A percentile compares a stretch with the other conserved stretches of the same genome.
phyloP scores from a whole-genome alignment of 1,140 invertebrate genomes.

The Caerostris darwini region DNA sequence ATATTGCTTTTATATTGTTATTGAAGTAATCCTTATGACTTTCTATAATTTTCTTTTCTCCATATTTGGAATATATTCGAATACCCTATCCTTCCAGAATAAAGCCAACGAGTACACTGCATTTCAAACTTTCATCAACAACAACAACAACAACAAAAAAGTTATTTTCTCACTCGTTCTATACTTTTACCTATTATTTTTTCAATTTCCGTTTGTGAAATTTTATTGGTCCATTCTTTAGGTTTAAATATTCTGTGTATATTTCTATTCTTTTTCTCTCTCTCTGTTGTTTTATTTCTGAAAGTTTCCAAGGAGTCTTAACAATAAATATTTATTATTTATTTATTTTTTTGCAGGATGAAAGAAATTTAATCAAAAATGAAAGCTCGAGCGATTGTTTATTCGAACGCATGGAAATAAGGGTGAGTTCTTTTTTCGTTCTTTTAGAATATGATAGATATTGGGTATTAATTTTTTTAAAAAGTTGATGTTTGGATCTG shows the following conservation, averaged over 20 bases:
- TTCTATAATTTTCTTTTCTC: too few species aligned
- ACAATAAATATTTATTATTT: slow-evolving; percentile 13
- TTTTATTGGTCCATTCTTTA: slow-evolving; percentile 17
- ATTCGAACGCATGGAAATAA: slow-evolving; percentile 7
- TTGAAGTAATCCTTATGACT: too few species aligned
- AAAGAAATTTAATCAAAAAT: slow-evolving; percentile 41
- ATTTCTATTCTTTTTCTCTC: neutral
- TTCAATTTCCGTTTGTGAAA: slow-evolving; percentile 14
- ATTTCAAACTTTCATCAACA: neutral
- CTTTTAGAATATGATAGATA: too few species aligned
- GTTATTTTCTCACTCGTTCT: neutral
- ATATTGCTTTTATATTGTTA: too few species aligned
- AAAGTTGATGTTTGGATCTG: too few species aligned
- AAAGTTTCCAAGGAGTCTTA: neutral
- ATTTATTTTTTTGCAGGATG: neutral
- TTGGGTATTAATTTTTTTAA: too few species aligned
- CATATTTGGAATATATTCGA: too few species aligned
- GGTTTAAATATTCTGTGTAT: neutral
- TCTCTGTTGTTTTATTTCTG: neutral
- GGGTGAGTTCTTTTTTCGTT: neutral
- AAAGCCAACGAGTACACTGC: neutral
- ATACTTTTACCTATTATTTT: neutral
- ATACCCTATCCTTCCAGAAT: too few species aligned
- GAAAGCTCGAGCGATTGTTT: neutral
- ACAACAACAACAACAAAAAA: neutral